Base-by-base conservation (phyloP, 1,140 invertebrate genomes). In the Archegozetes longisetosus region DNA sequence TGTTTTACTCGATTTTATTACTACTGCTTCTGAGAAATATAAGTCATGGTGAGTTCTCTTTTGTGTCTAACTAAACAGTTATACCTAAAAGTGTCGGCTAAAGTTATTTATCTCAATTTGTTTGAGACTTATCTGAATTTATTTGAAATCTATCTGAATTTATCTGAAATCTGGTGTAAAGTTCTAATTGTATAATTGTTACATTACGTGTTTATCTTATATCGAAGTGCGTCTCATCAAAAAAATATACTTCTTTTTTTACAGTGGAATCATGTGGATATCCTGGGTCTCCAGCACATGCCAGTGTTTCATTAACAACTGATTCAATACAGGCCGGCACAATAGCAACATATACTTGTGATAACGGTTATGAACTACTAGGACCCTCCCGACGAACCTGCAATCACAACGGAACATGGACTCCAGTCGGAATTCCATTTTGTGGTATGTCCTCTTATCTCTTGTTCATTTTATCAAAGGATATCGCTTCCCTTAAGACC, bases 271-370 rank as follows among this genome's bases (percentile, higher is more conserved):
- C 63, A 52, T 93, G 88, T 71, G 79, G 84, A 54, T 92, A 89
- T 74, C 88, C 88, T n/a, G 89, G 88, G n/a, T 84, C 86, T 1
- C 89, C 89, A 24, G 86, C 88, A 1, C 89, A 94, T 75, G 86
- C 82, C 51, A 78, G 72, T 40, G 82, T 93, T 3, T 75, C 80
- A 0, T 90, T 93, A 72, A 83, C 84, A 1, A 80, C 83, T 62
- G 82, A 82, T 28, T 70, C 70, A 40, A 71, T 84, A 25, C 71
- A 72, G 0, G 72, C 78, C 32, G 84, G 84, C 20, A 81, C 85
- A 3, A 79, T 88, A 0, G 87, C 87, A 3, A 86, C 82, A 0
- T 94, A 95, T 70, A 76, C 78, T 17, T 95, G 91, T 68, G 89
- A 94, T 67, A 74, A 84, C 47, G 89, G 89, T 13, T 94, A 92